phyloP scores from a whole-genome alignment of 2,113 vertebrate species.

The Gnathonemus echidnorhynchus region DNA sequence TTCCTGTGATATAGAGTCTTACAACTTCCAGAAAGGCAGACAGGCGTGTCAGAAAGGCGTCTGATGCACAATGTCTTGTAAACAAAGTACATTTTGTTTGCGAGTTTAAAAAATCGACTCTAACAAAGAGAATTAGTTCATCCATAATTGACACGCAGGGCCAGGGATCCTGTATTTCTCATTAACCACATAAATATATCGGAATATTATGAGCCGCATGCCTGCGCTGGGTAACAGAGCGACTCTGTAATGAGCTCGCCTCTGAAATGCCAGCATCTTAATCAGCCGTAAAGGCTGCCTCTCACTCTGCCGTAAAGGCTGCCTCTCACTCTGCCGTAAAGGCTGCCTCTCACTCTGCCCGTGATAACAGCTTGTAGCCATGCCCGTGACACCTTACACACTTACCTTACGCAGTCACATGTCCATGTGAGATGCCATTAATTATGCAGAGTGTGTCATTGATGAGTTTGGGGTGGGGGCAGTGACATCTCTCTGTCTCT shows the following conservation, averaged over 20 bases:
- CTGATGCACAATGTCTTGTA: not conserved
- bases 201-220: not conserved
- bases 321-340: too few relatives aligned
- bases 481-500: not conserved
- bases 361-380: not conserved
- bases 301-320: too few relatives aligned
- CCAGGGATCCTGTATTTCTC: not conserved
- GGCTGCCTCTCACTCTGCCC: not conserved
- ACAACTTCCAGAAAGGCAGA: not conserved
- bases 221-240: not conserved
- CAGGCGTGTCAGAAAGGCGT: not conserved
- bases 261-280: not conserved
- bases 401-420: not conserved
- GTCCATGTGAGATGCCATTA: not conserved
- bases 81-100: not conserved
- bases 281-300: not conserved
- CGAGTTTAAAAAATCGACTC: not conserved
- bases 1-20: not conserved
- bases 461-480: not conserved
- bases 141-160: not conserved
- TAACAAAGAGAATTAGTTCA: not conserved
- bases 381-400: not conserved
- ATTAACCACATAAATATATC: not conserved
- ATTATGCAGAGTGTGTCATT: not conserved
- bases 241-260: not conserved